A percentile compares a stretch with the other conserved stretches of the same genome.
phyloP scores from a whole-genome alignment of 2,888 invertebrate species.

The Petrolisthes manimaculis region DNA sequence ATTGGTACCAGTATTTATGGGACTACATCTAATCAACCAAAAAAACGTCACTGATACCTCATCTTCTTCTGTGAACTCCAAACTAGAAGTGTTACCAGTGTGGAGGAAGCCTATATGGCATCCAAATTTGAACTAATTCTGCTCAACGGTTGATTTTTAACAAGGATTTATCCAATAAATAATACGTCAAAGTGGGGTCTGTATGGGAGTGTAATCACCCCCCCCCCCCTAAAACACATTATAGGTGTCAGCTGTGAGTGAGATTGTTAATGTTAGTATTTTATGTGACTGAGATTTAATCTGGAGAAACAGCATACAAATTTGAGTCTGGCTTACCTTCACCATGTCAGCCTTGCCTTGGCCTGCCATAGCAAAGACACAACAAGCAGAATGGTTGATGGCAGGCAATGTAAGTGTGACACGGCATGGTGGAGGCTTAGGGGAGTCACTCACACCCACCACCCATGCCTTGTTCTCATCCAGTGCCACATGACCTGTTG shows the following conservation, averaged over 20 bases:
- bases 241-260: not conserved
- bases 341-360: slow-evolving; percentile 89
- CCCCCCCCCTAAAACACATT: not conserved
- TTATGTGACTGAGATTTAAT: not conserved
- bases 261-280: not conserved
- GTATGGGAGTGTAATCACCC: not conserved
- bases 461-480: slow-evolving; percentile 79
- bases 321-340: slow-evolving; percentile 76
- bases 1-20: too few relatives aligned
- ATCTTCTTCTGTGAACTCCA: too few relatives aligned
- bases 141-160: too few relatives aligned
- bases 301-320: not conserved
- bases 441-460: slow-evolving; percentile 89
- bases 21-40: too few relatives aligned
- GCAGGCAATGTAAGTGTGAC: slow-evolving; percentile 93
- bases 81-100: too few relatives aligned
- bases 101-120: too few relatives aligned
- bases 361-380: slow-evolving; percentile 88
- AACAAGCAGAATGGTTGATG: slow-evolving; percentile 85
- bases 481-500: slow-evolving; percentile 75
- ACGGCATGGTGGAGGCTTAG: slow-evolving; percentile 92
- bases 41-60: too few relatives aligned
- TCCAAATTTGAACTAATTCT: too few relatives aligned
- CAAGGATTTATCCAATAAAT: too few relatives aligned
- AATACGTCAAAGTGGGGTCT: too few relatives aligned